Evolutionary conservation across 1,140 invertebrate species (phyloP), one percentile per base, ranked within the genome.

Genomic region (Globodera ellingtonae): DNA sequence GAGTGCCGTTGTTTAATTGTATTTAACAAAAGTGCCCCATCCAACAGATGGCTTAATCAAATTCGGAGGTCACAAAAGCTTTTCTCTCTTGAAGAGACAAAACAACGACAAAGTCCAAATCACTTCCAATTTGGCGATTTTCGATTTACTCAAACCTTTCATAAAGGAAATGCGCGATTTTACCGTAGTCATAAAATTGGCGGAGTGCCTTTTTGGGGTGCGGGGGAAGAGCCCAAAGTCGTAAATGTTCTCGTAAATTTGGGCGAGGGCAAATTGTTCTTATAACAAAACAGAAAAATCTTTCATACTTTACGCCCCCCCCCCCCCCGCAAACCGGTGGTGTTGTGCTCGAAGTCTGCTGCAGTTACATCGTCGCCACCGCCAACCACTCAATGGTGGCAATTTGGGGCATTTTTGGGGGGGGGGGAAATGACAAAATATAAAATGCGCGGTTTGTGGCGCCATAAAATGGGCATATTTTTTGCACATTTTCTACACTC

Each of bases 201-300:
- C 13, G 15, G 6, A 18, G 6, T 6, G 18, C 13, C 18, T 24
- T 44, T 35, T 70, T 70, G 35, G 67, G 24, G 35, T 70, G 67
- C 24, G 24, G 46, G 4, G 67, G 67, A 6, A 35, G 67, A 35
- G 46, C 35, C 67, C n/a, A 47, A 70, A 70, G 67, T 70, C 67
- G n/a, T 70, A 70, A 70, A 70, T 70, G 67, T 70, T 62, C 56
- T 62, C 56, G 18, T 62, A 62, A 62, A 62, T 62, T 62, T 62
- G 5, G 56, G 56, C 2, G 56, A 18, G 18, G 56, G 18, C 5
- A 62, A 62, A 62, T 62, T 62, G 56, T 10, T 62, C 56, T 62
- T 18, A 62, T 62, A 62, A 62, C 56, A 62, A 62, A 62, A 62
- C 56, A 15, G 15, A 62, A 10, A 59, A 62, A n/a, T 62, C 56